Evolutionary conservation across 2,113 vertebrate genomes (phyloP).

Genomic region (Festucalex cinctus): DNA sequence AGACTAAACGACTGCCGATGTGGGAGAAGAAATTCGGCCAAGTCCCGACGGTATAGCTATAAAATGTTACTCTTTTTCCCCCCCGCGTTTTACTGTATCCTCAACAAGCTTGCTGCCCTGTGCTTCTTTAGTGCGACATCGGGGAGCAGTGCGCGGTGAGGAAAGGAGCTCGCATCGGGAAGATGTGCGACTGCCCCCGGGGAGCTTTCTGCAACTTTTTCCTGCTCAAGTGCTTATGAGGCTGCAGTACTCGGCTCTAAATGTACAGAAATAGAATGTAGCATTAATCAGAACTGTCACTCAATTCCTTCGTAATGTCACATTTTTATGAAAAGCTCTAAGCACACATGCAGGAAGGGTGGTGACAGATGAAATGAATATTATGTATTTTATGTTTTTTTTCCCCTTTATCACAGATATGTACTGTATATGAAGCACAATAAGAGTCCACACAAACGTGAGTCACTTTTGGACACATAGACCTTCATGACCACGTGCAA

Average conservation of each 20-base stretch:
- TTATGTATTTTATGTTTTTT: not conserved
- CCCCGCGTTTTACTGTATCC: too few species aligned
- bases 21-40: constrained; percentile 80
- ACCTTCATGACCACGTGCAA: not conserved
- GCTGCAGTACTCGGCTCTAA: not conserved
- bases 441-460: not conserved
- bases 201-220: constrained; percentile 73
- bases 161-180: constrained; percentile 77
- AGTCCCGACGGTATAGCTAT: constrained; percentile 70
- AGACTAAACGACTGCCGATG: constrained; percentile 69
- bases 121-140: constrained; percentile 60
- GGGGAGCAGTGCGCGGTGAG: constrained; percentile 75
- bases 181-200: constrained; percentile 75
- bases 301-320: constrained; percentile 44
- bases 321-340: constrained; percentile 35
- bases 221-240: constrained; percentile 78
- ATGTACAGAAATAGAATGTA: constrained; percentile 22
- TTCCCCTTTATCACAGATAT: not conserved
- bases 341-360: constrained; percentile 20
- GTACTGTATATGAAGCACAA: not conserved
- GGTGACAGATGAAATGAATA: not conserved
- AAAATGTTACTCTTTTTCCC: not conserved
- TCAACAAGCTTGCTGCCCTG: not conserved
- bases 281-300: constrained; percentile 17
- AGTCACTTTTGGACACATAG: not conserved